These are phyloP conservation scores for Oryzias melastigma DNA, from an alignment of 2,113 vertebrate genomes.

Conservation along the genomic window DNA sequence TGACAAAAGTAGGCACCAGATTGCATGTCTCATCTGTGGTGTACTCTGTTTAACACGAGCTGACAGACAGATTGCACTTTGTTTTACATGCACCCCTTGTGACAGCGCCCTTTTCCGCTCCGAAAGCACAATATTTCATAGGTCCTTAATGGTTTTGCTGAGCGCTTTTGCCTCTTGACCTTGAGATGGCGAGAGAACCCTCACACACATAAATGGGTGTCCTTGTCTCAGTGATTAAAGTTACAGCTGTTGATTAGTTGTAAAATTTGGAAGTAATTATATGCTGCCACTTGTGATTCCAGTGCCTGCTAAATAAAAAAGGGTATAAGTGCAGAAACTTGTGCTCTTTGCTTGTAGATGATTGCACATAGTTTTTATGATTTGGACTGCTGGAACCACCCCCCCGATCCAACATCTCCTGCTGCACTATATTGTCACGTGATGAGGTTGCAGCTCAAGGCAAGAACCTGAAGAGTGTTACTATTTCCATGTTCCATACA, in stretches of 20 bases:
- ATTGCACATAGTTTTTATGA: slow-evolving; percentile 38
- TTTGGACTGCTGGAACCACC: slow-evolving; percentile 52
- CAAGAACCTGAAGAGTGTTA: slow-evolving; percentile 46
- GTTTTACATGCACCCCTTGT: slow-evolving; percentile 64
- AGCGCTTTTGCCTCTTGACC: slow-evolving; percentile 60
- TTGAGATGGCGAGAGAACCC: slow-evolving; percentile 44
- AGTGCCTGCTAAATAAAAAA: slow-evolving; percentile 39
- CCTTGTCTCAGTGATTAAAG: slow-evolving; percentile 59
- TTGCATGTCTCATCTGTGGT: slow-evolving; percentile 62
- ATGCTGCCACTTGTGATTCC: slow-evolving; percentile 21
- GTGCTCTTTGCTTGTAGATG: slow-evolving; percentile 18
- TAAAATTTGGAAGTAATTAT: slow-evolving; percentile 58
- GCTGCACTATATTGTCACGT: slow-evolving; percentile 40
- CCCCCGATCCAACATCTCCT: slow-evolving; percentile 11
- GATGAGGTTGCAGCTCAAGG: slow-evolving; percentile 54
- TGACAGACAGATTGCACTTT: slow-evolving; percentile 72
- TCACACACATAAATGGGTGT: slow-evolving; percentile 31
- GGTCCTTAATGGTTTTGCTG: slow-evolving; percentile 51
- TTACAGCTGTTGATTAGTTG: slow-evolving; percentile 60
- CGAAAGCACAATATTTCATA: slow-evolving; percentile 46
- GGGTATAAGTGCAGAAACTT: slow-evolving; percentile 32
- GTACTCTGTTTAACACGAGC: slow-evolving; percentile 67
- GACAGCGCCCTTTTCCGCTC: slow-evolving; percentile 52
- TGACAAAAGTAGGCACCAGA: slow-evolving; percentile 61
- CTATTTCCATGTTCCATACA: slow-evolving; percentile 33